phyloP scores from a whole-genome alignment of 2,888 invertebrate species.

The Seira musarum region DNA sequence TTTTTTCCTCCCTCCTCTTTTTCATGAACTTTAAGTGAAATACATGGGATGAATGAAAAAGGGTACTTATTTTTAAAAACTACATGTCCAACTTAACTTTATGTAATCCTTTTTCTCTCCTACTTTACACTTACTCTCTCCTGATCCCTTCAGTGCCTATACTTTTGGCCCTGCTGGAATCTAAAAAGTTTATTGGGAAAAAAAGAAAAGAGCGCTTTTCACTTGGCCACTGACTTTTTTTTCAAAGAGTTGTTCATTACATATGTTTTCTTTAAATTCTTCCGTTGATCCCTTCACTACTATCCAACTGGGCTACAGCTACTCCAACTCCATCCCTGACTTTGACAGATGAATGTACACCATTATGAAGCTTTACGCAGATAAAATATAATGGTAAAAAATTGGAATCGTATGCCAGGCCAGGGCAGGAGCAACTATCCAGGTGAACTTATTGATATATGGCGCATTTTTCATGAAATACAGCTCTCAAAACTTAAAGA shows the following conservation, averaged over 20 bases:
- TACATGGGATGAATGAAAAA: background rate
- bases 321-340: conserved; percentile 19
- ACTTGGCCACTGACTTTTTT: conserved; percentile 2
- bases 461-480: background rate
- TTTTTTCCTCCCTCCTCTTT: background rate
- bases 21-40: background rate
- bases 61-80: background rate
- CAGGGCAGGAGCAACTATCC: background rate
- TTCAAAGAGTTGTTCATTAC: conserved; percentile 22
- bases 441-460: background rate
- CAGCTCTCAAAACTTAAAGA: background rate
- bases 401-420: too few species aligned
- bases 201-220: conserved; percentile 14
- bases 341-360: conserved; percentile 49
- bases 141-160: background rate
- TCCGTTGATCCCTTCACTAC: background rate
- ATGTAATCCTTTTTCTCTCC: conserved; percentile 13
- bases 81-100: background rate
- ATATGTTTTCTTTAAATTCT: conserved; percentile 4
- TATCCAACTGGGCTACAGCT: too few species aligned
- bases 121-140: conserved; percentile 14
- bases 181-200: conserved; percentile 18
- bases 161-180: background rate
- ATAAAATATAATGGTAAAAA: conserved; percentile 15
- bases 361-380: background rate